These are phyloP conservation scores for Hydrolagus affinis DNA, from an alignment of 2,113 vertebrate species.

Conservation along the genomic window DNA sequence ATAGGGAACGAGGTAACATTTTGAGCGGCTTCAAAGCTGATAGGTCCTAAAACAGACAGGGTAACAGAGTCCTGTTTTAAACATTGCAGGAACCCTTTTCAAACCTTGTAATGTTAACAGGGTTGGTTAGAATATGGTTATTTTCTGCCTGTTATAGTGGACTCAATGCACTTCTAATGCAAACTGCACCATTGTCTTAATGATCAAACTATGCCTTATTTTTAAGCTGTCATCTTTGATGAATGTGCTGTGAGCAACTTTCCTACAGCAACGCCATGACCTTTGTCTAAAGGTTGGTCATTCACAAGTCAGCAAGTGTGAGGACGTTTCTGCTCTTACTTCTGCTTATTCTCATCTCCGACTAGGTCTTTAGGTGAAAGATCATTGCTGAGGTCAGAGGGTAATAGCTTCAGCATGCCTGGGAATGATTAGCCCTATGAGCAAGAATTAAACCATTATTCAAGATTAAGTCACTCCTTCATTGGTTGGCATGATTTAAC, in stretches of 20 bases:
- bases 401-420: slow-evolving; percentile 35
- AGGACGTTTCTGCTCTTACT: slow-evolving; percentile 43
- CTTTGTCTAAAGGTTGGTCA: slow-evolving; percentile 36
- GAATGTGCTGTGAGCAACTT: slow-evolving; percentile 16
- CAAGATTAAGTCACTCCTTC: slow-evolving; percentile 16
- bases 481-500: neutral
- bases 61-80: neutral
- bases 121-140: slow-evolving; percentile 9
- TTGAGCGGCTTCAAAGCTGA: neutral
- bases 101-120: neutral
- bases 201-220: neutral
- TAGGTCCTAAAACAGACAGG: neutral
- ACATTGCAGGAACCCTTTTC: neutral
- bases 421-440: slow-evolving; percentile 42
- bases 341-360: slow-evolving; percentile 37
- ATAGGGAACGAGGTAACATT: neutral
- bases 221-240: slow-evolving; percentile 28
- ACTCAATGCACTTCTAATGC: neutral
- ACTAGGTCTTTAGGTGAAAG: slow-evolving; percentile 36
- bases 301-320: slow-evolving; percentile 38
- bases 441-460: slow-evolving; percentile 29
- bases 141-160: neutral
- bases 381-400: slow-evolving; percentile 36
- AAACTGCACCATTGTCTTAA: neutral
- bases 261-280: neutral